phyloP scores from a whole-genome alignment of 1,140 invertebrate genomes.

The Drosophila simulans region DNA sequence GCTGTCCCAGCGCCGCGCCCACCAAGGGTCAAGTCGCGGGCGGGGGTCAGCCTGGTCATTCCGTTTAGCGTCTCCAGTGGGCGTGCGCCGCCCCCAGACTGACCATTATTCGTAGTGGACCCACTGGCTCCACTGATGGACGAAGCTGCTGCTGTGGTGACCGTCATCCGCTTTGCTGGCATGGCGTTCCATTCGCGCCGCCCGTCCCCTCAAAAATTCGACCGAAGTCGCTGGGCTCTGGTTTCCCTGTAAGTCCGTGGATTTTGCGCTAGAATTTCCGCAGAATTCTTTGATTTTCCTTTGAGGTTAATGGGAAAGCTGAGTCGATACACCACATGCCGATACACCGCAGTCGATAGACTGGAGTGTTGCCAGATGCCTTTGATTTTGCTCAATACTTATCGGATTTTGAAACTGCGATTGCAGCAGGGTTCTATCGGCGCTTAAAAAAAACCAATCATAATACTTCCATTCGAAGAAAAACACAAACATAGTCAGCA shows the following conservation, averaged over 20 bases:
- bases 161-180: slow-evolving; percentile 62
- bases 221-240: background rate
- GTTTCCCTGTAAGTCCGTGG: background rate
- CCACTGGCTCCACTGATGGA: slow-evolving; percentile 39
- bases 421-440: too few species aligned
- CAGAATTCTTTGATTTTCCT: slow-evolving; percentile 7
- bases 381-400: too few species aligned
- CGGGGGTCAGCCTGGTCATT: slow-evolving; percentile 82
- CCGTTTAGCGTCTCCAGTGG: slow-evolving; percentile 51
- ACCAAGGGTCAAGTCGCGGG: slow-evolving; percentile 86
- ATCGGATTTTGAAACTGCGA: too few species aligned
- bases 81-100: slow-evolving; percentile 10
- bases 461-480: too few species aligned
- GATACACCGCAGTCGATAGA: slow-evolving; percentile 4
- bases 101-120: slow-evolving; percentile 17
- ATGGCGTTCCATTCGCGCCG: slow-evolving; percentile 51
- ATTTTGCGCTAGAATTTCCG: slow-evolving; percentile 9
- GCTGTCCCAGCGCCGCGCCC: slow-evolving; percentile 56
- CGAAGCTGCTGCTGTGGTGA: slow-evolving; percentile 35
- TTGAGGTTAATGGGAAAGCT: slow-evolving; percentile 48
- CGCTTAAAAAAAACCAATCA: too few species aligned
- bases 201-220: slow-evolving; percentile 3
- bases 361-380: background rate
- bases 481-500: too few species aligned
- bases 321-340: slow-evolving; percentile 23